Conservation (phyloP, 1,140 invertebrate genomes). For the Habropoda laboriosa region DNA sequence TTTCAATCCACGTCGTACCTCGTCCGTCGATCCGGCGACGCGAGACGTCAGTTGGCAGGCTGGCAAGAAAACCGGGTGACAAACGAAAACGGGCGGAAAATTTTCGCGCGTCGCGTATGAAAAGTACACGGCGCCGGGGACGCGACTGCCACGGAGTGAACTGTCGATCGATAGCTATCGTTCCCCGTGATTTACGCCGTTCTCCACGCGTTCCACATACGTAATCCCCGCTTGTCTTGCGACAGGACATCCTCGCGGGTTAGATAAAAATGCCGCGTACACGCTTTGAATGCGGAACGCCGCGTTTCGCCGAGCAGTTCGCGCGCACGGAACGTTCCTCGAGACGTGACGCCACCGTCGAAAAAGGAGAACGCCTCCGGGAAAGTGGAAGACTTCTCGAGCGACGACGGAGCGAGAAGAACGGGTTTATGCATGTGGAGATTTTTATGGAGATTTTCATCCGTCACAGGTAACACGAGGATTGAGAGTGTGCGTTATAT, state of each 20-base stretch:
- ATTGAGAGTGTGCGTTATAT: too few relatives aligned
- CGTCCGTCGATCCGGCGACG: background rate
- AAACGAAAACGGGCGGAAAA: background rate
- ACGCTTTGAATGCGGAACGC: slow-evolving; percentile 22
- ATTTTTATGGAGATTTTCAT: too few relatives aligned
- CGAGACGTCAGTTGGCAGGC: background rate
- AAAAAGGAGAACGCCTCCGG: background rate
- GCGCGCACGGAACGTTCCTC: background rate
- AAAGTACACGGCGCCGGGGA: background rate
- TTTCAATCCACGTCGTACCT: background rate
- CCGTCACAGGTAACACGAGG: too few relatives aligned
- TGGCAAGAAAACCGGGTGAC: slow-evolving; percentile 24
- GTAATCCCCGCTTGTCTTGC: slow-evolving; percentile 23
- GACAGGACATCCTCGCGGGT: slow-evolving; percentile 1
- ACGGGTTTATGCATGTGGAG: too few relatives aligned
- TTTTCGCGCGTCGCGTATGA: slow-evolving; percentile 21
- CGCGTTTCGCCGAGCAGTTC: too few relatives aligned
- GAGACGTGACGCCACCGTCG: background rate
- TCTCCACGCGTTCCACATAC: slow-evolving; percentile 37
- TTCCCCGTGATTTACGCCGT: slow-evolving; percentile 38
- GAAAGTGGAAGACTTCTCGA: background rate
- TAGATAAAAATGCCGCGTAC: slow-evolving; percentile 31
- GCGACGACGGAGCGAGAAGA: too few relatives aligned
- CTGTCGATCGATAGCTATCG: slow-evolving; percentile 46
- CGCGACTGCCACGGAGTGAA: slow-evolving; percentile 21